phyloP scores from a whole-genome alignment of 2,888 invertebrate species.

The Ariolimax columbianus region DNA sequence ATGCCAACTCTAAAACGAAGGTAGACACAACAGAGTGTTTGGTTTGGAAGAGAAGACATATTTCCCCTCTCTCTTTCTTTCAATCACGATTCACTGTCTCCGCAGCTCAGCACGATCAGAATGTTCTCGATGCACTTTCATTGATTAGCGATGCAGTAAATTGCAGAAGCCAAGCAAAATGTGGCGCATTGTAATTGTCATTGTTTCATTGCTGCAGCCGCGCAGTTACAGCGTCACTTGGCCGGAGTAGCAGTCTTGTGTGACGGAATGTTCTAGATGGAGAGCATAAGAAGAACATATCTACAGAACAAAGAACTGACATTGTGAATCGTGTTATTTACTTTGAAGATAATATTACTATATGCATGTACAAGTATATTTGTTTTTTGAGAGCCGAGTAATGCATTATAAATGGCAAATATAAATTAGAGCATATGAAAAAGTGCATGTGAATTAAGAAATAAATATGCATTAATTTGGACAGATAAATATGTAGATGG shows the following conservation, averaged over 20 bases:
- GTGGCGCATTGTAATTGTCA: not conserved
- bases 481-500: too few relatives aligned
- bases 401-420: not conserved
- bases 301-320: too few relatives aligned
- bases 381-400: not conserved
- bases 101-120: conserved; percentile 7
- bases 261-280: not conserved
- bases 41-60: not conserved
- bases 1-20: too few relatives aligned
- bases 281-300: not conserved
- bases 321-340: too few relatives aligned
- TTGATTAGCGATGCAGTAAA: conserved; percentile 13
- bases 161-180: conserved; percentile 1
- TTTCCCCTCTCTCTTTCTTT: not conserved
- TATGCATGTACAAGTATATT: not conserved
- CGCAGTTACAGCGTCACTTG: not conserved
- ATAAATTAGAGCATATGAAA: too few relatives aligned
- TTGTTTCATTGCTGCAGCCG: not conserved
- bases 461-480: too few relatives aligned
- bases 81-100: not conserved
- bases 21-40: not conserved
- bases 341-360: not conserved
- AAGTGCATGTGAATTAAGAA: too few relatives aligned
- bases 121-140: conserved; percentile 35
- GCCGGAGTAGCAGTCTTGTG: not conserved